Percentiles rank a stretch among this genome's conserved stretches.
phyloP scores from a whole-genome alignment of 2,888 invertebrate species.

The Xestia c-nigrum region DNA sequence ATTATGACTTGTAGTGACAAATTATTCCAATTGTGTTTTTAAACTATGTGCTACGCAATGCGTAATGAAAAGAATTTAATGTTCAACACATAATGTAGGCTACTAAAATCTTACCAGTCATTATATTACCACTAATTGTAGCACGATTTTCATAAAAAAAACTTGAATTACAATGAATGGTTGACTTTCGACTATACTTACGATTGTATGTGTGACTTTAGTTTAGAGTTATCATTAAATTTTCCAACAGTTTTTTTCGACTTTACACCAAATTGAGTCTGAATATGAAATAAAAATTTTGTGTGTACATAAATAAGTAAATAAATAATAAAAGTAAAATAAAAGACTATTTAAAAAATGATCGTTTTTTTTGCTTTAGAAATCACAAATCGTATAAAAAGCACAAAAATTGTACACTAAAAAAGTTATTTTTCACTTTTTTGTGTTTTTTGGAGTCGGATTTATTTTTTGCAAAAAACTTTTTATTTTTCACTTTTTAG shows the following conservation, averaged over 20 bases:
- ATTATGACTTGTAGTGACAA: not conserved
- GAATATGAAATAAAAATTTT: not conserved
- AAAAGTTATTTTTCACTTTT: not conserved
- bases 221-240: not conserved
- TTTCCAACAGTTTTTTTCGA: not conserved
- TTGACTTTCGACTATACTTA: not conserved
- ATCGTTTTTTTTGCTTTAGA: not conserved
- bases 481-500: too few relatives aligned
- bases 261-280: not conserved
- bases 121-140: not conserved
- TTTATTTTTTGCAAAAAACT: too few relatives aligned
- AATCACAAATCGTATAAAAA: not conserved
- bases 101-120: not conserved
- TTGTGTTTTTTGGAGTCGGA: too few relatives aligned
- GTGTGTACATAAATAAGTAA: too few relatives aligned
- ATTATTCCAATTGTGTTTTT: slow-evolving; percentile 2
- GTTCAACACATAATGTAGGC: not conserved
- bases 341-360: not conserved
- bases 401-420: not conserved
- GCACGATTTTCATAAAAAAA: not conserved
- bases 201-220: not conserved
- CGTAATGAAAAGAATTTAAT: not conserved
- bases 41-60: not conserved
- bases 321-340: too few relatives aligned
- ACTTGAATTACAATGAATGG: not conserved